A percentile compares a stretch with the other conserved stretches of the same genome.
phyloP scores from a whole-genome alignment of 2,113 vertebrate genomes.

The Aegithalos caudatus region DNA sequence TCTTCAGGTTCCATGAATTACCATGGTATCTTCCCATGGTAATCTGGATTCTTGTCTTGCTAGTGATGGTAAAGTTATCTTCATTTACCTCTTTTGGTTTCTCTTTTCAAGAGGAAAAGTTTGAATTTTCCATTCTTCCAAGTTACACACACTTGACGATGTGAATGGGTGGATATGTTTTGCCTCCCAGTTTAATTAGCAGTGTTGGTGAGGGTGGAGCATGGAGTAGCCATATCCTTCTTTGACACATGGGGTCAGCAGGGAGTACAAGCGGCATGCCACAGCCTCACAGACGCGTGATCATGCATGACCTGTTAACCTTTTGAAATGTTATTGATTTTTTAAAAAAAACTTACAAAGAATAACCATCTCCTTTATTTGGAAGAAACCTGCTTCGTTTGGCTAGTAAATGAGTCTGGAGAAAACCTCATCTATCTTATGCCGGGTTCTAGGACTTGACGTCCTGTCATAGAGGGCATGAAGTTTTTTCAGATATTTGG shows the following conservation, averaged over 20 bases:
- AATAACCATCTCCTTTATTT: neutral
- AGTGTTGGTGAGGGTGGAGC: neutral
- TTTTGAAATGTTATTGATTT: neutral
- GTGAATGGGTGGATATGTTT: rapidly evolving
- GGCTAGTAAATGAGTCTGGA: neutral
- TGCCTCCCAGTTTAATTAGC: neutral
- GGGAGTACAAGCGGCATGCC: neutral
- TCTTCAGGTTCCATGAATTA: neutral
- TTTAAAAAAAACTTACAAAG: neutral
- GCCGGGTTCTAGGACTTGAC: slow-evolving; percentile 32
- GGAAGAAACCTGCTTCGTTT: neutral
- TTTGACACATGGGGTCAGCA: slow-evolving; percentile 7
- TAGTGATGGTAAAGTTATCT: neutral
- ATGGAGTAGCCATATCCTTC: neutral
- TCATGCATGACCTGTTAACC: neutral
- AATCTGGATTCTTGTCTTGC: neutral
- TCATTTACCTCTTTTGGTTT: neutral
- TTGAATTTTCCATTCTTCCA: neutral
- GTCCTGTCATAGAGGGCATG: slow-evolving; percentile 21
- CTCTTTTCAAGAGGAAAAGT: neutral
- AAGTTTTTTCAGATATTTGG: slow-evolving; percentile 55
- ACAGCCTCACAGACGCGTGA: rapidly evolving
- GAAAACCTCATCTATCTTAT: neutral
- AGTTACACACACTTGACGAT: neutral
- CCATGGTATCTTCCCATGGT: rapidly evolving